Conservation (phyloP, 2,797 vertebrate species). For the Macropus fuliginosus region DNA sequence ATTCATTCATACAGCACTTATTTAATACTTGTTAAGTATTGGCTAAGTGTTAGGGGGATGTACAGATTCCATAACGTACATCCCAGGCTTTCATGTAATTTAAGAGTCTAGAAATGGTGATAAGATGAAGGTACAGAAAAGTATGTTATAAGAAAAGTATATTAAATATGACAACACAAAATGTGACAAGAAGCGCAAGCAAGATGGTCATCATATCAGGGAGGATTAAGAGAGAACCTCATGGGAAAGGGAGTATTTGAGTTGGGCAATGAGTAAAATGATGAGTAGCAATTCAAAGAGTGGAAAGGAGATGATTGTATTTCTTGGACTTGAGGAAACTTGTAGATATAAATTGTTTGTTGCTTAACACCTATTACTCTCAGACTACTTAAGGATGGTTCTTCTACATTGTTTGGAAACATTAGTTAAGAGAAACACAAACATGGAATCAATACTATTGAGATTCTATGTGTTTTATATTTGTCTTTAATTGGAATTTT, state of each 20-base stretch:
- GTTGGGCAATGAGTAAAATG: background rate
- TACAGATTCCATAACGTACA: background rate
- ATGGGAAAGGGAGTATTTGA: background rate
- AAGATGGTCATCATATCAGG: background rate
- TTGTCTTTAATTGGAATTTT: background rate
- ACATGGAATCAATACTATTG: background rate
- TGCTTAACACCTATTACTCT: background rate
- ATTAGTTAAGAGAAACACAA: background rate
- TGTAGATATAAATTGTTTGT: background rate
- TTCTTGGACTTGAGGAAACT: background rate
- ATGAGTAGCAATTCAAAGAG: background rate
- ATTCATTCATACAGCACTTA: background rate
- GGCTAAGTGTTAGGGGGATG: background rate
- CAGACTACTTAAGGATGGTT: background rate
- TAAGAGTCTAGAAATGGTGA: background rate
- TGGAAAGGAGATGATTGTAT: background rate
- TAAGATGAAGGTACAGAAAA: background rate
- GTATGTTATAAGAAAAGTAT: background rate
- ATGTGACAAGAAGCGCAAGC: background rate
- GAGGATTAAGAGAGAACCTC: background rate
- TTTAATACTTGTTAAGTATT: background rate
- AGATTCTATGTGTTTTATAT: background rate
- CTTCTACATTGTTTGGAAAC: background rate
- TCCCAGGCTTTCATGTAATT: background rate
- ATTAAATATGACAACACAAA: background rate